phyloP scores from a whole-genome alignment of 1,140 invertebrate species.

The Melanaphis sacchari region DNA sequence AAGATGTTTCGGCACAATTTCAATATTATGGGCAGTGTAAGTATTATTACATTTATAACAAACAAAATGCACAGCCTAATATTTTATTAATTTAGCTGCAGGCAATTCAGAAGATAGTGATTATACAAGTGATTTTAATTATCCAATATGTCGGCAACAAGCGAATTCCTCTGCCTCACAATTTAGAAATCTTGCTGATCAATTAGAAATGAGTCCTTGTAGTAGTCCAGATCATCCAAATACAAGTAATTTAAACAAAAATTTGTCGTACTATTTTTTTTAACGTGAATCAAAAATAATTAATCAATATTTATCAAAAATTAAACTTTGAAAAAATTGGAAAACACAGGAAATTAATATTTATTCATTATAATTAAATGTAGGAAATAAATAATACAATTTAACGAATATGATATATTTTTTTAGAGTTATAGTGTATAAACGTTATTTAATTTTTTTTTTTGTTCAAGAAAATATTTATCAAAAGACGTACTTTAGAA shows the following conservation, averaged over 20 bases:
- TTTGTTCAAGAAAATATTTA: background rate
- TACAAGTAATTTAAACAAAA: background rate
- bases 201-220: slow-evolving; percentile 68
- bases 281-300: background rate
- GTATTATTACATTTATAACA: slow-evolving; percentile 59
- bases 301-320: background rate
- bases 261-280: background rate
- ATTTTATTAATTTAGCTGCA: slow-evolving; percentile 69
- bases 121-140: slow-evolving; percentile 96
- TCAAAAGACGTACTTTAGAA: background rate
- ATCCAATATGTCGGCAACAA: slow-evolving; percentile 82
- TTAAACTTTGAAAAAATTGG: background rate
- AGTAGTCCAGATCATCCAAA: slow-evolving; percentile 49
- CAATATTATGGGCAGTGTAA: slow-evolving; percentile 76
- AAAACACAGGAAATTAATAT: background rate
- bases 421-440: background rate
- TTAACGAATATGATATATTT: background rate
- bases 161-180: slow-evolving; percentile 86
- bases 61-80: background rate
- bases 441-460: background rate
- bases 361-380: background rate
- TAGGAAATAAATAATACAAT: background rate
- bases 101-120: slow-evolving; percentile 96
- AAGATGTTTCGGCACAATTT: slow-evolving; percentile 71
- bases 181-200: slow-evolving; percentile 78